phyloP scores from a whole-genome alignment of 2,113 vertebrate genomes.

The Shinisaurus crocodilurus region DNA sequence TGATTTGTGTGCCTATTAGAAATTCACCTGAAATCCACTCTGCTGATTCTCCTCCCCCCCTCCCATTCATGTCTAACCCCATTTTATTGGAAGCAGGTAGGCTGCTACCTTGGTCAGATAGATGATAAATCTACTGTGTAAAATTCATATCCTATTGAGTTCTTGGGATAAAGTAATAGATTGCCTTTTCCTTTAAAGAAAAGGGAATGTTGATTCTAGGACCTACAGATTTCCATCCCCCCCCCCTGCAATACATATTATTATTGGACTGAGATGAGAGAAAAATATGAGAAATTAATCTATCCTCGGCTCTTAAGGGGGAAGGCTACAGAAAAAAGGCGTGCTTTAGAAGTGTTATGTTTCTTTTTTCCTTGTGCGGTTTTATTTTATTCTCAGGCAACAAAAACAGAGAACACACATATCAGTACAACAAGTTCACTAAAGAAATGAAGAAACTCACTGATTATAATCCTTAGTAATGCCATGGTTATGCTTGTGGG shows the following conservation, averaged over 20 bases:
- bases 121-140: slow-evolving; percentile 28
- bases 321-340: background rate
- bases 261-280: slow-evolving; percentile 16
- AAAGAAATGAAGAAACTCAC: background rate
- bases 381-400: background rate
- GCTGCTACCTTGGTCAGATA: slow-evolving; percentile 6
- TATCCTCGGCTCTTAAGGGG: background rate
- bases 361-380: background rate
- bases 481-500: too few relatives aligned
- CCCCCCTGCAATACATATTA: background rate
- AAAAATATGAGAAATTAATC: slow-evolving; percentile 40
- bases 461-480: background rate
- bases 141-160: slow-evolving; percentile 32
- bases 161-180: slow-evolving; percentile 11
- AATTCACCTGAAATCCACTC: background rate
- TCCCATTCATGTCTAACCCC: slow-evolving; percentile 8
- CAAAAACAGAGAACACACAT: background rate
- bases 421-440: background rate
- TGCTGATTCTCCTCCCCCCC: background rate
- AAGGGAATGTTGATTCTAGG: background rate
- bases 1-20: background rate
- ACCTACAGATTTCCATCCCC: background rate
- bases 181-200: background rate
- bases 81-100: slow-evolving; percentile 19
- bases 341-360: slow-evolving; percentile 9